Evolutionary conservation across 2,113 vertebrate species (phyloP).

Genomic region (Sebastes fasciatus): DNA sequence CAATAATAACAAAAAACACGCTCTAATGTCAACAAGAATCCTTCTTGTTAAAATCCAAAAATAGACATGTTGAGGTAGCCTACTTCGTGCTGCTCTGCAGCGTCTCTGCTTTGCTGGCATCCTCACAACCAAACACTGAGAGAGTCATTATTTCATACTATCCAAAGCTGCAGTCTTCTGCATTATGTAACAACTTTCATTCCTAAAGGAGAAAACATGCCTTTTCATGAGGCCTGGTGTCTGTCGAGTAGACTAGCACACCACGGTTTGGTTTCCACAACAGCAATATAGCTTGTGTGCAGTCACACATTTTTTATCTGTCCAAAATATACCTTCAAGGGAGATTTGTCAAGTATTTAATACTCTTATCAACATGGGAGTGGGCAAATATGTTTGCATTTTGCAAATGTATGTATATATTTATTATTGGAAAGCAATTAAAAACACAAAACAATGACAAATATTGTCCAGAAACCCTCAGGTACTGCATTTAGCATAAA

Average conservation of each 20-base stretch:
- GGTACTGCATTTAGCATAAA: no score
- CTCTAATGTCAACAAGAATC: no score
- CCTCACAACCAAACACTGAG: not conserved
- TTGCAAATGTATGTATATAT: no score
- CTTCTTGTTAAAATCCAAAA: not conserved
- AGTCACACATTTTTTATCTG: no score
- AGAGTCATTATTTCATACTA: not conserved
- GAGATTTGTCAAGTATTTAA: no score
- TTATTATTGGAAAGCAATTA: no score
- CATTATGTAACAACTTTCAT: constrained; percentile 15
- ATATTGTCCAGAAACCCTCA: no score
- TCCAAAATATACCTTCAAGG: no score
- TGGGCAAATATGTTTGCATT: no score
- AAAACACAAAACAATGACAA: no score
- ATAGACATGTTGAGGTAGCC: not conserved
- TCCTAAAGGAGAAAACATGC: constrained; percentile 9
- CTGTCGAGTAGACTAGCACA: constrained; percentile 20
- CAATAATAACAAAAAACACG: not conserved
- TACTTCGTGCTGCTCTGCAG: not conserved
- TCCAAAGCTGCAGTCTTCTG: not conserved
- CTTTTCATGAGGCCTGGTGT: constrained; percentile 6
- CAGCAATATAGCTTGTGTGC: not conserved
- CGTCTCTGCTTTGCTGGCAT: not conserved
- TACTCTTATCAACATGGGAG: no score
- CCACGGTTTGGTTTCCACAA: constrained; percentile 28